Percentiles rank a stretch among this genome's conserved stretches.
phyloP scores from a whole-genome alignment of 1,140 invertebrate species.

The Aphidius gifuensis region DNA sequence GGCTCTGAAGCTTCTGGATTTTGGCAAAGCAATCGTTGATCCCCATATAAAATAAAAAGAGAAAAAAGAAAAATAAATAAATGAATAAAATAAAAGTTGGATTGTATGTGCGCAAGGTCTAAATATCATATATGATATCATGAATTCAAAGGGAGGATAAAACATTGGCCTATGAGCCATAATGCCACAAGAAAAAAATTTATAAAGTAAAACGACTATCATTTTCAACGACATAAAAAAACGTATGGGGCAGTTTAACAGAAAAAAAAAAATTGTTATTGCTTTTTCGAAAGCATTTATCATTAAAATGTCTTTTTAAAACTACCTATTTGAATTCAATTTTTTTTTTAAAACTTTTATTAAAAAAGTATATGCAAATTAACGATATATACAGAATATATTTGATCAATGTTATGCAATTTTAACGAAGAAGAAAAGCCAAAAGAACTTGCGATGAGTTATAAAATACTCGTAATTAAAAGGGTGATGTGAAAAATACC shows the following conservation, averaged over 20 bases:
- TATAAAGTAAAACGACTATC: slow-evolving; percentile 19
- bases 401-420: too few relatives aligned
- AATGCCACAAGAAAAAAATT: slow-evolving; percentile 22
- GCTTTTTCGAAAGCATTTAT: too few relatives aligned
- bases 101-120: too few relatives aligned
- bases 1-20: slow-evolving; percentile 1
- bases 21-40: slow-evolving; percentile 20
- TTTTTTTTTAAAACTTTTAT: too few relatives aligned
- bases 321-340: too few relatives aligned
- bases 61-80: slow-evolving; percentile 9
- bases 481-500: slow-evolving; percentile 23
- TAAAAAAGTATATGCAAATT: too few relatives aligned
- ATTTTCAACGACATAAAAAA: slow-evolving; percentile 2
- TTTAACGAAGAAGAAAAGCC: background rate
- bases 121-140: slow-evolving; percentile 20
- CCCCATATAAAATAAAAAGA: slow-evolving; percentile 15
- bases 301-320: too few relatives aligned
- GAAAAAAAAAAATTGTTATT: too few relatives aligned
- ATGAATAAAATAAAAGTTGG: slow-evolving; percentile 10
- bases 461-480: slow-evolving; percentile 25
- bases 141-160: slow-evolving; percentile 26
- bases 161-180: slow-evolving; percentile 24
- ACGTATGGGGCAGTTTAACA: background rate
- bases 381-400: too few relatives aligned
- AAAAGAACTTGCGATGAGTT: background rate